Conservation (phyloP, 2,888 invertebrate genomes). For the Zygothrica quintamaculata region DNA sequence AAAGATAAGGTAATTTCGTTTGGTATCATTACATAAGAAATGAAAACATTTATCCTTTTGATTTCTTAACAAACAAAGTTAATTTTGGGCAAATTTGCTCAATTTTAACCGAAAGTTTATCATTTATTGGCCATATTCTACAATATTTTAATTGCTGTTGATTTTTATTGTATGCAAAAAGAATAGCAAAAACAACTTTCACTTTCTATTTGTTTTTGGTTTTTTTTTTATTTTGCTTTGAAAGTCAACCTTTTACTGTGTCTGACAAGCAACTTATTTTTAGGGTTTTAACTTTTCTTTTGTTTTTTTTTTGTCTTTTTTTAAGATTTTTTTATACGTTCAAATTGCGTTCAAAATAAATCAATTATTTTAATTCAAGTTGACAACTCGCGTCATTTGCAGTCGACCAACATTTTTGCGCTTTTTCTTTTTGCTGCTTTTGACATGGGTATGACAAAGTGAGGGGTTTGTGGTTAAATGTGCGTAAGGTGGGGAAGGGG, state of each 20-base stretch:
- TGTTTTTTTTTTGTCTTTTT: constrained; percentile 15
- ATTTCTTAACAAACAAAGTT: constrained; percentile 27
- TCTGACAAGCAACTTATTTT: constrained; percentile 39
- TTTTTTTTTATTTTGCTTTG: too few relatives aligned
- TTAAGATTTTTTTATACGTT: constrained; percentile 36
- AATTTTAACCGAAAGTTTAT: neutral
- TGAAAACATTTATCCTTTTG: constrained; percentile 32
- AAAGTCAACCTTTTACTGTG: constrained; percentile 32
- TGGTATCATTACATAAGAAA: neutral
- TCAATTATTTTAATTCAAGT: constrained; percentile 79
- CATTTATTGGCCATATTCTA: neutral
- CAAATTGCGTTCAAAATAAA: constrained; percentile 71
- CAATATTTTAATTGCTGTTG: constrained; percentile 42
- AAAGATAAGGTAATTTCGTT: constrained; percentile 42
- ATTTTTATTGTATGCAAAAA: too few relatives aligned
- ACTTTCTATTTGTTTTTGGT: constrained; percentile 11
- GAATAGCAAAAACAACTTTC: too few relatives aligned
- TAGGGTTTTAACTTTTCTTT: constrained; percentile 22
- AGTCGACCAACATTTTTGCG: constrained; percentile 56
- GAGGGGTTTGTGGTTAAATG: neutral
- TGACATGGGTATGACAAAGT: constrained; percentile 50
- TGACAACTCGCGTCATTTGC: constrained; percentile 76
- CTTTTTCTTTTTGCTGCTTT: constrained; percentile 49
- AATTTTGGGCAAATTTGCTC: constrained; percentile 3
- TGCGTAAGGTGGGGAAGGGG: neutral